Evolutionary conservation across 2,113 vertebrate species (phyloP), one percentile per base, ranked within the genome.

Genomic region (Neodontobutis hainanensis): DNA sequence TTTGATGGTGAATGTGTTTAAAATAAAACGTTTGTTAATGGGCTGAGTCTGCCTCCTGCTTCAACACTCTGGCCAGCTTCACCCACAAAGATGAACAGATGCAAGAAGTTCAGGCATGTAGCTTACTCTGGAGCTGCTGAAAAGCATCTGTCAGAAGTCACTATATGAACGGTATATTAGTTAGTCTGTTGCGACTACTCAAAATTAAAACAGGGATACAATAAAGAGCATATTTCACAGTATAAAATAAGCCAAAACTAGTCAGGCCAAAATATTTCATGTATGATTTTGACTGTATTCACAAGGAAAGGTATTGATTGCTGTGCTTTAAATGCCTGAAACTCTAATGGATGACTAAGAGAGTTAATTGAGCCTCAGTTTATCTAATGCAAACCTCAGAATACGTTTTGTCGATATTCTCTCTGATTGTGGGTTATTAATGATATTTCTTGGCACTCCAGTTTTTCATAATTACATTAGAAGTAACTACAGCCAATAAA

Each of bases 391-490:
- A 5, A 73, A 63, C 61, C 49, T 58, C 40, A 35, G 65, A 60
- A 58, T 61, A 32, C 58, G 12, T 58, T 63, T 63, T 68, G 74
- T 32, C 35, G 12, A 61, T 61, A 0, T 27, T 8, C 15, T 32
- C 47, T 56, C 2, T 68, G 50, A 61, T 48, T 61, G 47, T 51
- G 45, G 51, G 43, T 70, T 70, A 75, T 45, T 70, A 42, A 61
- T 52, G 53, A 48, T 19, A 57, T 71, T 71, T 73, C 48, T 73
- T 66, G 69, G 44, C 48, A 64, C 51, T 58, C 46, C 19, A 40
- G 65, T 81, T 68, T 63, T 16, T 78, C 68, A 72, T 60, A 51
- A 34, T 72, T 78, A 66, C 47, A 70, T 14, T 40, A 51, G 35
- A 75, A 69, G 47, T 46, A 51, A 68, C 44, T 36, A 35, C 55